Evolutionary conservation across 1,140 invertebrate genomes (phyloP).

Genomic region (Contarinia nasturtii): DNA sequence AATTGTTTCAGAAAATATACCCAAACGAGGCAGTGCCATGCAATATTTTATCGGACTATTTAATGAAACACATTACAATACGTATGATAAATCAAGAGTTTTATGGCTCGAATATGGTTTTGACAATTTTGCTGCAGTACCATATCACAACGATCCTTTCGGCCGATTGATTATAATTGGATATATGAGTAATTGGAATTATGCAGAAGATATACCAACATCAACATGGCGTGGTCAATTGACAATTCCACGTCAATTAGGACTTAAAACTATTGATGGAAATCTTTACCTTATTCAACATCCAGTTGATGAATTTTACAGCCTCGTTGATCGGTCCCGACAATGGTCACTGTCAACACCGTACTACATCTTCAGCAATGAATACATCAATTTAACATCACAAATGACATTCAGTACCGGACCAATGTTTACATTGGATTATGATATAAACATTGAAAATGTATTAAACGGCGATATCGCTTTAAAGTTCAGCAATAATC

Average conservation of each 20-base stretch:
- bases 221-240: not conserved
- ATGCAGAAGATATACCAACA: not conserved
- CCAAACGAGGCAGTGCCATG: not conserved
- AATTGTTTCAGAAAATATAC: not conserved
- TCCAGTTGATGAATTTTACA: not conserved
- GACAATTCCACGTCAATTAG: not conserved
- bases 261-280: not conserved
- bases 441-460: not conserved
- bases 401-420: not conserved
- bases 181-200: not conserved
- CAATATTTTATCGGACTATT: not conserved
- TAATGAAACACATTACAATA: not conserved
- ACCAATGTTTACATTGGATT: not conserved
- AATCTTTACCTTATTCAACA: not conserved
- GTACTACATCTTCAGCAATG: not conserved
- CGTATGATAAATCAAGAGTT: not conserved
- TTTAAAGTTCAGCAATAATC: not conserved
- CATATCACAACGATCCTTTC: not conserved
- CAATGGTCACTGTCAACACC: not conserved
- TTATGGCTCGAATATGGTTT: not conserved
- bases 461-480: not conserved
- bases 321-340: not conserved
- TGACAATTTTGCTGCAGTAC: not conserved
- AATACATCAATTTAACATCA: not conserved
- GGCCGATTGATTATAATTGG: not conserved